A percentile compares a stretch with the other conserved stretches of the same genome.
Evolutionary conservation across 1,140 invertebrate genomes (phyloP).

Genomic region (Hesperophylax magnus): DNA sequence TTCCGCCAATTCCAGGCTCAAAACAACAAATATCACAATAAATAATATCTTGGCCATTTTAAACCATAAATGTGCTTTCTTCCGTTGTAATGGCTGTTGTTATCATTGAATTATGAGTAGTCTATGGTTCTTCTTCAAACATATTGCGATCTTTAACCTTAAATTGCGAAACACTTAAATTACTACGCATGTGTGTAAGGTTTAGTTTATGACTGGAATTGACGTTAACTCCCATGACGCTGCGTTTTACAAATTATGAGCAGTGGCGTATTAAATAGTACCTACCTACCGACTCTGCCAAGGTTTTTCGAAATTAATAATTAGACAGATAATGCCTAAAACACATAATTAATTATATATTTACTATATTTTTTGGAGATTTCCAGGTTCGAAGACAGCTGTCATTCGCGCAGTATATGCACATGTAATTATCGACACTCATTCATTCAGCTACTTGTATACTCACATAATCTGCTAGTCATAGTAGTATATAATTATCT

Average conservation of each 20-base stretch:
- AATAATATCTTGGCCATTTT: too few relatives aligned
- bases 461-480: too few relatives aligned
- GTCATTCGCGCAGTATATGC: too few relatives aligned
- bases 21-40: not conserved
- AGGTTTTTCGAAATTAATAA: too few relatives aligned
- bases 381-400: too few relatives aligned
- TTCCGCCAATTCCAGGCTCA: not conserved
- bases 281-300: too few relatives aligned
- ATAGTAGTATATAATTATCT: too few relatives aligned
- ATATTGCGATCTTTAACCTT: not conserved
- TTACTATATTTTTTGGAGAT: too few relatives aligned
- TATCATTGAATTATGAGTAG: not conserved
- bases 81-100: not conserved
- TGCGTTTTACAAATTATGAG: not conserved
- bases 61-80: not conserved
- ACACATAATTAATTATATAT: too few relatives aligned
- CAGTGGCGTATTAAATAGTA: not conserved
- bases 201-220: not conserved
- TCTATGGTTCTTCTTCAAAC: not conserved
- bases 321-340: too few relatives aligned
- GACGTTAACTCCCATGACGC: not conserved
- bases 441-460: too few relatives aligned
- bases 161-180: not conserved
- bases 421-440: too few relatives aligned
- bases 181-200: not conserved